Evolutionary conservation across 2,888 invertebrate species (phyloP), one percentile per base, ranked within the genome.

Genomic region (Catocala fraxini): DNA sequence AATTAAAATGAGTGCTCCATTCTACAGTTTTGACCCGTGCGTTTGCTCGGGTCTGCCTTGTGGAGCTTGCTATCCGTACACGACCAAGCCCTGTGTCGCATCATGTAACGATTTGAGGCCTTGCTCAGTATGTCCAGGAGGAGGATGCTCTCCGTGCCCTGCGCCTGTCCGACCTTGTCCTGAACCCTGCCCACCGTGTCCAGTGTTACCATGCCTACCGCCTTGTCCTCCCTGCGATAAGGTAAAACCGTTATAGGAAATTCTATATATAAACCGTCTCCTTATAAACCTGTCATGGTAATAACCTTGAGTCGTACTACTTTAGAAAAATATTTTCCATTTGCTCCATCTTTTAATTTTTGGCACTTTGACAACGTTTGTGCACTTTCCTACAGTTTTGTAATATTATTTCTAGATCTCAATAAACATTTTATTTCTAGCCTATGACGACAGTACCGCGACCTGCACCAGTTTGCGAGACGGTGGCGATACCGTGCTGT

Each of bases 401-500:
- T 33, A 51, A 56, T 61, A 64, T 59, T 70, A 65, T 69, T 63
- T 60, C 59, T 62, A 63, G 60, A 67, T 62, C 55, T 56, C n/a
- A 52, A 51, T 70, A 59, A 53, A 34, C 15, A 48, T 25, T 39
- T 68, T 70, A 33, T 63, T 82, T 78, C 11, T 33, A 63, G 63
- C 58, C 58, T 9, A 12, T 34, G 13, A 33, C 73, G 10, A 84
- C 81, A 5, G 80, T 88, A 1, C 84, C 89, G 73, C 75, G 81
- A 70, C 86, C 88, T 1, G 49, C 51, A 1, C 80, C 79, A 1
- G 35, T 89, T 7, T 86, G 86, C 54, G 88, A 91, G 25, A 84
- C 88, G 61, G 89, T 89, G 71, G 95, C 91, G 65, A 95, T 94
- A 75, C 95, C 90, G 64, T 92, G 86, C 89, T 95, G 94, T 87